Evolutionary conservation across 2,113 vertebrate species (phyloP).

Genomic region (Hassar affinis): DNA sequence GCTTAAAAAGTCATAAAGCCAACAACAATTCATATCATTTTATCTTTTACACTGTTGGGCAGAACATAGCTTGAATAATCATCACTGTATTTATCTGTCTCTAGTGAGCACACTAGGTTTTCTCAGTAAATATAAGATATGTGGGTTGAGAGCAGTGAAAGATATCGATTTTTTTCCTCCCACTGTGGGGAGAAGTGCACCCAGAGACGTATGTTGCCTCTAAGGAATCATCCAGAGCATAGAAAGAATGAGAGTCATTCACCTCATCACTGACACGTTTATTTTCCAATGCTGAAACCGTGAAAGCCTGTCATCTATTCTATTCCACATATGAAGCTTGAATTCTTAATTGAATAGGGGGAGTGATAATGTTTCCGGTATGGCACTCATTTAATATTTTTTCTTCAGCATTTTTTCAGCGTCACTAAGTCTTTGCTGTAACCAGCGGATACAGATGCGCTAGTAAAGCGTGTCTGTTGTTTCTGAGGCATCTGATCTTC

Average conservation of each 20-base stretch:
- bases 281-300: constrained; percentile 9
- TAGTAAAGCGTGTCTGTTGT: constrained; percentile 24
- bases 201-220: constrained; percentile 25
- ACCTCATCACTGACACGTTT: constrained; percentile 11
- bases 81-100: background rate
- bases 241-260: constrained; percentile 5
- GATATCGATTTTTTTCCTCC: constrained; percentile 43
- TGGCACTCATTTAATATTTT: background rate
- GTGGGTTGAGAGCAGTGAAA: constrained; percentile 39
- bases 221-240: background rate
- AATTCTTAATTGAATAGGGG: background rate
- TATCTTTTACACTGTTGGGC: background rate
- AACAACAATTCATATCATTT: background rate
- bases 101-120: constrained; percentile 6
- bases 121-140: constrained; percentile 32
- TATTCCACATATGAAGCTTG: background rate
- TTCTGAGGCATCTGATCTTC: constrained; percentile 20
- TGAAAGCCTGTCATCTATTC: background rate
- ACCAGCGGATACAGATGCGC: constrained; percentile 22
- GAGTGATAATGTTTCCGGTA: background rate
- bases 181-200: constrained; percentile 22
- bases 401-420: constrained; percentile 34
- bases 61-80: background rate
- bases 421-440: constrained; percentile 20
- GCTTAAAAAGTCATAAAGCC: background rate